Evolutionary conservation across 2,797 vertebrate species (phyloP).

Genomic region (Crypturellus tataupa): DNA sequence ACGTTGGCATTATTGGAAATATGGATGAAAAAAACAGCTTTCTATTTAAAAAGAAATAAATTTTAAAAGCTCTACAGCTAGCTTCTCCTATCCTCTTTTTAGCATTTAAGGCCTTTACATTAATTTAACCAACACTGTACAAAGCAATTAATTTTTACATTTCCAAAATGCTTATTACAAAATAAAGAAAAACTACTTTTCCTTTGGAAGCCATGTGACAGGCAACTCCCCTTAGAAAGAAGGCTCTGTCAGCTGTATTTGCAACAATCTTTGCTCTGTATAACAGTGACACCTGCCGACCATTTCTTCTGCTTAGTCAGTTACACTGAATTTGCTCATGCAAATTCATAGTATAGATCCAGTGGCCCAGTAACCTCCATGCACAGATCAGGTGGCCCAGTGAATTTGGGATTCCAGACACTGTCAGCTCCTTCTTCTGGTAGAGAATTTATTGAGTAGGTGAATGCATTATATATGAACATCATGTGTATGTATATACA

Average conservation of each 20-base stretch:
- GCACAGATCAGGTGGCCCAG: background rate
- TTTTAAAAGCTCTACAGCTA: background rate
- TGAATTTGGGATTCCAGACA: background rate
- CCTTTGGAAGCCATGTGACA: background rate
- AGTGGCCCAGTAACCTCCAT: background rate
- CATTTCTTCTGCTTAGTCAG: background rate
- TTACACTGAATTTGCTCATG: background rate
- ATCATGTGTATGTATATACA: background rate
- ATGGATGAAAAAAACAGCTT: background rate
- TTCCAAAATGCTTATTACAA: conserved; percentile 1
- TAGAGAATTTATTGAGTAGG: background rate
- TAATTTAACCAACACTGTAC: conserved; percentile 20
- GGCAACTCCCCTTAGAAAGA: background rate
- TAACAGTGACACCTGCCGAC: conserved; percentile 11
- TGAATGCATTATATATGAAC: background rate
- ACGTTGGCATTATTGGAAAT: background rate
- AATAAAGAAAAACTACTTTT: background rate
- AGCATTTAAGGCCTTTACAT: background rate
- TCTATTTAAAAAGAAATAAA: background rate
- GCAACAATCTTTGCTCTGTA: background rate
- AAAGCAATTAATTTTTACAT: conserved; percentile 2
- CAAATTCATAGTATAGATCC: background rate
- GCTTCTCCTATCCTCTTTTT: background rate
- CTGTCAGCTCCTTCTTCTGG: background rate
- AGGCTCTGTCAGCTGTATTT: background rate